Evolutionary conservation across 1,140 invertebrate genomes (phyloP).

Genomic region (Bombus sibiricus): DNA sequence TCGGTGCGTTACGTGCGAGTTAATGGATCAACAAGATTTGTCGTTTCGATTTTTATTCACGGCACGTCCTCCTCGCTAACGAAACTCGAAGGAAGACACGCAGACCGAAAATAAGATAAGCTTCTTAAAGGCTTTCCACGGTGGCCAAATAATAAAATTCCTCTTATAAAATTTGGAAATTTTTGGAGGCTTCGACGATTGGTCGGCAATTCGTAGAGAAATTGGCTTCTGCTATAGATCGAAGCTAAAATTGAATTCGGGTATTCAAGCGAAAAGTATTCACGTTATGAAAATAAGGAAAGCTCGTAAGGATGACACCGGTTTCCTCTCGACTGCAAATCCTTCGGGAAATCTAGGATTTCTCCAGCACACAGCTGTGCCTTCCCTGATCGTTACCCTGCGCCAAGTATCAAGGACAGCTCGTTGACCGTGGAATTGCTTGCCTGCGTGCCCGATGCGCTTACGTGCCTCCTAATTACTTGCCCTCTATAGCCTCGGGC

Average conservation of each 20-base stretch:
- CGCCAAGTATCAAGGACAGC: constrained; percentile 28
- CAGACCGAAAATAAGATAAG: neutral
- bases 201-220: constrained; percentile 7
- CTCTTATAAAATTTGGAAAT: neutral
- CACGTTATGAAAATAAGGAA: constrained; percentile 48
- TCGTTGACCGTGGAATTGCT: constrained; percentile 55
- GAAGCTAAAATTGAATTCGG: constrained; percentile 54
- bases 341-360: constrained; percentile 66
- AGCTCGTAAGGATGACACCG: constrained; percentile 18
- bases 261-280: constrained; percentile 28
- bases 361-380: constrained; percentile 27
- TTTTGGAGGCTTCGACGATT: constrained; percentile 4
- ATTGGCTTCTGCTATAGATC: neutral
- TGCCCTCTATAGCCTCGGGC: neutral
- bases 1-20: neutral
- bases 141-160: neutral
- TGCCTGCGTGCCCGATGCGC: constrained; percentile 35
- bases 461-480: constrained; percentile 52
- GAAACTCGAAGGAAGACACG: too few relatives aligned
- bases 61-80: too few relatives aligned
- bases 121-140: too few relatives aligned
- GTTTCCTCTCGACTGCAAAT: constrained; percentile 36
- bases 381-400: constrained; percentile 47
- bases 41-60: neutral
- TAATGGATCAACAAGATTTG: neutral